These are phyloP conservation scores for Tolypeutes matacus DNA, from an alignment of 2,797 vertebrate species.

Conservation along the genomic window DNA sequence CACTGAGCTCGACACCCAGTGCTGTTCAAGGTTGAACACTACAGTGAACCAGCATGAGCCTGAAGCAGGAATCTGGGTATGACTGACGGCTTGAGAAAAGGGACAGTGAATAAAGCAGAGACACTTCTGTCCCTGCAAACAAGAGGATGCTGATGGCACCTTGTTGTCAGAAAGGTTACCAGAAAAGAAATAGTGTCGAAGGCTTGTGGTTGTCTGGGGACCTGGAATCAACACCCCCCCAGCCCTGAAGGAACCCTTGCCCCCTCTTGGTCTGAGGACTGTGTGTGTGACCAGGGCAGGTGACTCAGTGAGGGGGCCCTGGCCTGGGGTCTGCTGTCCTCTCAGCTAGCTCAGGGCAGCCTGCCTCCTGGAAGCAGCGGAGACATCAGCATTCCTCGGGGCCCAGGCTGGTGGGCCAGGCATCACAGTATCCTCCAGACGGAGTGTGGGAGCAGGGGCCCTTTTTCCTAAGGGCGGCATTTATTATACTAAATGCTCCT, in stretches of 20 bases:
- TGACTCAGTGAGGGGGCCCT: neutral
- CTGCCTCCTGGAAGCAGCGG: neutral
- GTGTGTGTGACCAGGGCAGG: neutral
- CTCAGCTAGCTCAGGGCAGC: neutral
- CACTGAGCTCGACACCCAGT: neutral
- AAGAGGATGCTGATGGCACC: neutral
- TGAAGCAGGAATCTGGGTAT: neutral
- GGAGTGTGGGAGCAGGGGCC: neutral
- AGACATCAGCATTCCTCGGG: neutral
- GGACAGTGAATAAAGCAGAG: neutral
- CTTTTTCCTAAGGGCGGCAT: neutral
- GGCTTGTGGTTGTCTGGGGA: neutral
- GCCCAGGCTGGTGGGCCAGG: neutral
- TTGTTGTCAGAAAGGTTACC: neutral
- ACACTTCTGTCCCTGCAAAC: neutral
- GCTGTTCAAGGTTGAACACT: accelerated
- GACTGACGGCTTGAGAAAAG: neutral
- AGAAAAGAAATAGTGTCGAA: too few relatives aligned
- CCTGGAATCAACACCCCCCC: neutral
- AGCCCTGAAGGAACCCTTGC: accelerated
- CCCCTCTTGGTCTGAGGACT: too few relatives aligned
- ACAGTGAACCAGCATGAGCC: accelerated
- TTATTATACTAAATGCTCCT: neutral
- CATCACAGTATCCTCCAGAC: too few relatives aligned
- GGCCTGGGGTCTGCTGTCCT: neutral